Evolutionary conservation across 2,888 invertebrate species (phyloP).

Genomic region (Aspidiotus destructor): DNA sequence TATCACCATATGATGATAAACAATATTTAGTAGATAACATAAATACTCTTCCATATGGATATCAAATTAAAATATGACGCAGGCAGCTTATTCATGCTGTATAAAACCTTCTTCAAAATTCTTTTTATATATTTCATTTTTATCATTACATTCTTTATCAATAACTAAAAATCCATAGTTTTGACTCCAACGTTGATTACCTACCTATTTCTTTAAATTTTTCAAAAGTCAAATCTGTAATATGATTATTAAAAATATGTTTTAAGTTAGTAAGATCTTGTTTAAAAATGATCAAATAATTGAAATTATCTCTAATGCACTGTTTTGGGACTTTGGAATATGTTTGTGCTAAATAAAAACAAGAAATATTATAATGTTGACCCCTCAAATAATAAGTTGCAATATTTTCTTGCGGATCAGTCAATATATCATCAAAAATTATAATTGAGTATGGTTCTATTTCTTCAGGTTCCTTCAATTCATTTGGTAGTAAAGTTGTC

Average conservation of each 20-base stretch:
- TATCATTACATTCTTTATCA: constrained; percentile 5
- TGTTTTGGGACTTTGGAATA: constrained; percentile 13
- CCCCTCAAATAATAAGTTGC: constrained; percentile 1
- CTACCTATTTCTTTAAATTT: constrained; percentile 2
- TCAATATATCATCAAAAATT: constrained; percentile 15
- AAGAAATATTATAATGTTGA: constrained; percentile 8
- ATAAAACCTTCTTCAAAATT: constrained; percentile 11
- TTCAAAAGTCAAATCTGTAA: constrained; percentile 1
- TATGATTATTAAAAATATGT: background rate
- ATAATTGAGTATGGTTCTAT: background rate
- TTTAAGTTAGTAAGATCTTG: background rate
- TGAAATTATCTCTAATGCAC: constrained; percentile 9
- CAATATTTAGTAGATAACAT: background rate
- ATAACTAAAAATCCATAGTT: constrained; percentile 3
- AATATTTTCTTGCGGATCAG: constrained; percentile 8
- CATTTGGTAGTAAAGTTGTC: background rate
- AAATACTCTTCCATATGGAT: constrained; percentile 14
- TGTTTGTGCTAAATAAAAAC: constrained; percentile 5
- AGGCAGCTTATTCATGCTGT: background rate
- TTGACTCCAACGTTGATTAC: background rate
- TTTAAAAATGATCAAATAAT: constrained; percentile 1
- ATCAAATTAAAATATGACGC: constrained; percentile 7
- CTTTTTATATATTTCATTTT: constrained; percentile 4
- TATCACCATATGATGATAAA: constrained; percentile 22
- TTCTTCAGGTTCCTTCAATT: background rate